Conservation (phyloP, 2,888 invertebrate species). For the Biston stratarius region DNA sequence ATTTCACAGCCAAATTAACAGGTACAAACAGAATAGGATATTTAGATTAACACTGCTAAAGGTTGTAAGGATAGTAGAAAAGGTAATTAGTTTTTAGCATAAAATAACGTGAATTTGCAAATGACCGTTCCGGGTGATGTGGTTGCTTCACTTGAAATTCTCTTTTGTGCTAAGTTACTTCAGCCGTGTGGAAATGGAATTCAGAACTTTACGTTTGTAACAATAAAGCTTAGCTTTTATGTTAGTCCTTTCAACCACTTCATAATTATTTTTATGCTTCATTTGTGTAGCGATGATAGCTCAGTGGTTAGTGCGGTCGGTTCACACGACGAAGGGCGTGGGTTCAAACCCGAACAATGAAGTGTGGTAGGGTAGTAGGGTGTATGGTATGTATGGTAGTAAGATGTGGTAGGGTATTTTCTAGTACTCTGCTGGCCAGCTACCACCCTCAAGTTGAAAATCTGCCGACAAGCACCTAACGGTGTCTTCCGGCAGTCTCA, state of each 20-base stretch:
- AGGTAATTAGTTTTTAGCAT: constrained; percentile 64
- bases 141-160: constrained; percentile 26
- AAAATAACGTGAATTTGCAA: constrained; percentile 51
- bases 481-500: too few species aligned
- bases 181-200: constrained; percentile 3
- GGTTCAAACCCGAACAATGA: too few species aligned
- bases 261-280: background rate
- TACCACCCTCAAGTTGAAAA: too few species aligned
- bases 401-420: too few species aligned
- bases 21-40: constrained; percentile 79
- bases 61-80: constrained; percentile 54
- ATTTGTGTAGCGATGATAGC: too few species aligned
- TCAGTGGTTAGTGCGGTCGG: too few species aligned
- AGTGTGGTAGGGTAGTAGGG: too few species aligned
- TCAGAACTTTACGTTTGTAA: constrained; percentile 18
- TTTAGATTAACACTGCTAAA: constrained; percentile 74
- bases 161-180: constrained; percentile 23
- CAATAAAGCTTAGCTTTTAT: constrained; percentile 13
- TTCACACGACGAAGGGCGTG: too few species aligned
- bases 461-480: too few species aligned
- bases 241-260: constrained; percentile 3
- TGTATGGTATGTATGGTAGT: too few species aligned
- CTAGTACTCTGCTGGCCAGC: too few species aligned
- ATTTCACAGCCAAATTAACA: constrained; percentile 70
- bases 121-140: constrained; percentile 29